Evolutionary conservation across 2,888 invertebrate species (phyloP), one percentile per base, ranked within the genome.

Genomic region (Acleris laterana): DNA sequence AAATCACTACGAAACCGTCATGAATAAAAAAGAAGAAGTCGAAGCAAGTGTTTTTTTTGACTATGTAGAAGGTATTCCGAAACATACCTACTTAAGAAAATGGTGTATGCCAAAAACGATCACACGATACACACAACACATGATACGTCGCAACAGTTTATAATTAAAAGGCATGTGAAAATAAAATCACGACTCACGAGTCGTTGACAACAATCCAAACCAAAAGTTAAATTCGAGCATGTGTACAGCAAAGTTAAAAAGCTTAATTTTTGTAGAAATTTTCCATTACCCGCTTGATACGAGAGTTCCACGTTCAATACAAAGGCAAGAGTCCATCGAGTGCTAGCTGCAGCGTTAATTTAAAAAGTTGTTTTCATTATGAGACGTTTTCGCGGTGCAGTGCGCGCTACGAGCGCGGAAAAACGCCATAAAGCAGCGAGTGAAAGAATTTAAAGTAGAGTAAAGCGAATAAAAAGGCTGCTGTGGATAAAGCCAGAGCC

Each of bases 321-420:
- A 89, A 87, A 86, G 79, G 79, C 78, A 85, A 85, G 86, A 81
- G 72, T 75, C 74, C 74, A 76, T 79, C 77, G 81, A 80, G 81
- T 78, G 84, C 83, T 84, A 83, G 85, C 84, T 81, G 84, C 83
- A 85, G 87, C 86, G 88, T 87, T 89, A 88, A 90, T 91, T 91
- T 86, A 90, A 87, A 92, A 91, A 91, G 90, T 91, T 88, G 86
- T 84, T 90, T 90, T 87, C 89, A 90, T 90, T 90, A 86, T 78
- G 76, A 73, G 84, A 81, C 83, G 81, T 79, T 87, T 82, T 87
- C 83, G 81, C 83, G 83, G 79, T 80, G 80, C 80, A 81, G 77
- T 83, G 81, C 76, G 76, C 72, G 74, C 77, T 72, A 69, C 72
- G 77, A 78, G 79, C 77, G 79, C 77, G 79, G 78, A 79, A 82